Evolutionary conservation across 2,888 invertebrate species (phyloP).

Genomic region (Cheiracanthium punctorium): DNA sequence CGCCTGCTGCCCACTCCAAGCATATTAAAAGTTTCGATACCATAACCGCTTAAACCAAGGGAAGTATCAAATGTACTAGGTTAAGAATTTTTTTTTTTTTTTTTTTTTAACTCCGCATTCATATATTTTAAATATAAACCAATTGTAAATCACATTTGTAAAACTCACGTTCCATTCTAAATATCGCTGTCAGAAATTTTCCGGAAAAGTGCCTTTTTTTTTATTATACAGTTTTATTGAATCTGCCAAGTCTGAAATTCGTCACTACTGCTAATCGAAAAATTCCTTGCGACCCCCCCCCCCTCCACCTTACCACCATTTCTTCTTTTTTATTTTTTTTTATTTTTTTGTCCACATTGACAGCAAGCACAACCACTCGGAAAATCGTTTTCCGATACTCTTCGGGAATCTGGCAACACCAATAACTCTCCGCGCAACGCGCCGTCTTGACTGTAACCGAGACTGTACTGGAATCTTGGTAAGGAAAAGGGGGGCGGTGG

Average conservation of each 20-base stretch:
- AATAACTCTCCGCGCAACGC: conserved; percentile 5
- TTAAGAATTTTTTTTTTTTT: no score
- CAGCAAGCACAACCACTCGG: conserved; percentile 8
- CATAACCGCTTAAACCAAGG: no score
- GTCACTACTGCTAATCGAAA: conserved; percentile 15
- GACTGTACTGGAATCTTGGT: conserved; percentile 11
- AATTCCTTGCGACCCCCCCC: neutral
- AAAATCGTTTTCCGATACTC: conserved; percentile 14
- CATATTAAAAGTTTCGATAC: no score
- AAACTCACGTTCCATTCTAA: neutral
- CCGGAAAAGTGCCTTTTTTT: neutral
- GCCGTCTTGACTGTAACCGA: conserved; percentile 15
- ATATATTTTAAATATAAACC: no score
- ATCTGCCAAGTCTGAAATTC: neutral
- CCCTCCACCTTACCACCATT: no score
- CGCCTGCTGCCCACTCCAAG: no score
- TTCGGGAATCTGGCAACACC: conserved; percentile 17
- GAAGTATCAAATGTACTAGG: no score
- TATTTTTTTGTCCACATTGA: neutral
- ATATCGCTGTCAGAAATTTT: neutral
- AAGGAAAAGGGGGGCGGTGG: no score
- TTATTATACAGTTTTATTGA: neutral
- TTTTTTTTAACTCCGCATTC: no score
- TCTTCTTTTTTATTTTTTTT: no score
- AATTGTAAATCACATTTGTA: neutral